Evolutionary conservation across 1,140 invertebrate species (phyloP).

Genomic region (Orussus abietinus): DNA sequence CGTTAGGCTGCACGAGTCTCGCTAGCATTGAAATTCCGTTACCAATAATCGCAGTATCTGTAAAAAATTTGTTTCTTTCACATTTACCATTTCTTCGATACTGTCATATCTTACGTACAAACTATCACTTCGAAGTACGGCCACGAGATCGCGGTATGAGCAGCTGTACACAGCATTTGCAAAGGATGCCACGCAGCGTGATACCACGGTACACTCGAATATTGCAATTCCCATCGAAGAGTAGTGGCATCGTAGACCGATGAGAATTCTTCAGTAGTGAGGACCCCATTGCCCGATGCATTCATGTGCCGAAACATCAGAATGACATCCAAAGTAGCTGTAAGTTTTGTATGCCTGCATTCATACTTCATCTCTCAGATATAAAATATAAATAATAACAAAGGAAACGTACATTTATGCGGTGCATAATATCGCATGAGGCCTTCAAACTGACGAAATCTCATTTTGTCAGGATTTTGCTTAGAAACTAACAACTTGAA

Average conservation of each 20-base stretch:
- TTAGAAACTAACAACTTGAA: constrained; percentile 75
- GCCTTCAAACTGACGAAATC: constrained; percentile 77
- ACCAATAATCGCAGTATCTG: constrained; percentile 64
- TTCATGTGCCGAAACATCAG: constrained; percentile 81
- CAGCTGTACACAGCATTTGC: constrained; percentile 60
- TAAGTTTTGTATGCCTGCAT: constrained; percentile 23
- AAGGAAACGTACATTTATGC: constrained; percentile 62
- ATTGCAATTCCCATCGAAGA: constrained; percentile 71
- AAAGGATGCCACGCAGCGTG: constrained; percentile 58
- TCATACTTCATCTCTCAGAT: not conserved
- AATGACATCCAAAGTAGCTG: constrained; percentile 72
- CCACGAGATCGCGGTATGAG: constrained; percentile 64
- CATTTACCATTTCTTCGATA: constrained; percentile 12
- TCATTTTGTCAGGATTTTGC: constrained; percentile 63
- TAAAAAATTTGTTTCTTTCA: constrained; percentile 27
- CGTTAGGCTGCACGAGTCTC: constrained; percentile 51
- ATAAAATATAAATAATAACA: constrained; percentile 19
- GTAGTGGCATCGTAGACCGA: constrained; percentile 71
- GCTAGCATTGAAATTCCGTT: constrained; percentile 69
- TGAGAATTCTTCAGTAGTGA: constrained; percentile 74
- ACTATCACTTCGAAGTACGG: constrained; percentile 69
- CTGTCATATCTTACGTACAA: constrained; percentile 61
- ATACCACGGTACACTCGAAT: constrained; percentile 69
- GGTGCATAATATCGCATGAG: constrained; percentile 76
- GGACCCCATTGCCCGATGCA: constrained; percentile 59